A percentile compares a stretch with the other conserved stretches of the same genome.
Evolutionary conservation across 2,888 invertebrate genomes (phyloP).

Genomic region (Eubasilissa splendida): DNA sequence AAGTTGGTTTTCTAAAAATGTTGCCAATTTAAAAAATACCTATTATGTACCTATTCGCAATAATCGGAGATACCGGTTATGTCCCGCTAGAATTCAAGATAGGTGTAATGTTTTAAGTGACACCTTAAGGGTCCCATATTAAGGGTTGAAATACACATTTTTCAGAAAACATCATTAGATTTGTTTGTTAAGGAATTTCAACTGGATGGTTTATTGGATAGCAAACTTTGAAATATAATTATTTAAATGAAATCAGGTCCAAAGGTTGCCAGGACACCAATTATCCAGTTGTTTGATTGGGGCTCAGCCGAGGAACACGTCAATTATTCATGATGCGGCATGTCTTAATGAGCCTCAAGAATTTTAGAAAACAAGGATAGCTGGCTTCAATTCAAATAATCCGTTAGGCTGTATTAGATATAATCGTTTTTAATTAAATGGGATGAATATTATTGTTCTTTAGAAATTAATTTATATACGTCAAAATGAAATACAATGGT

Average conservation of each 20-base stretch:
- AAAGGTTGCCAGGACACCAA: slow-evolving; percentile 1
- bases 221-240: slow-evolving; percentile 3
- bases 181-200: background rate
- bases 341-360: slow-evolving; percentile 2
- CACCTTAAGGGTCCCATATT: no score
- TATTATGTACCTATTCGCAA: no score
- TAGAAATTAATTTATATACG: no score
- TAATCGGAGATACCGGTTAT: no score
- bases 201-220: background rate
- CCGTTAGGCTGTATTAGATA: background rate
- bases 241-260: background rate
- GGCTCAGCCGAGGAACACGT: background rate
- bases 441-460: no score
- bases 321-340: background rate
- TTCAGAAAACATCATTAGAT: background rate
- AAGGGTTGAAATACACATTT: no score
- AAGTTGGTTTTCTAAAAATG: no score
- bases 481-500: no score
- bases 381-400: background rate
- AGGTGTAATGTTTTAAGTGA: no score
- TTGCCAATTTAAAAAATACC: no score
- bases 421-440: no score
- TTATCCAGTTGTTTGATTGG: slow-evolving; percentile 4
- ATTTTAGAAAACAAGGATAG: background rate
- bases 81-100: no score